Base-by-base conservation (phyloP, 64 coral and sea anemone genomes). In the Cladopsammia gracilis region DNA sequence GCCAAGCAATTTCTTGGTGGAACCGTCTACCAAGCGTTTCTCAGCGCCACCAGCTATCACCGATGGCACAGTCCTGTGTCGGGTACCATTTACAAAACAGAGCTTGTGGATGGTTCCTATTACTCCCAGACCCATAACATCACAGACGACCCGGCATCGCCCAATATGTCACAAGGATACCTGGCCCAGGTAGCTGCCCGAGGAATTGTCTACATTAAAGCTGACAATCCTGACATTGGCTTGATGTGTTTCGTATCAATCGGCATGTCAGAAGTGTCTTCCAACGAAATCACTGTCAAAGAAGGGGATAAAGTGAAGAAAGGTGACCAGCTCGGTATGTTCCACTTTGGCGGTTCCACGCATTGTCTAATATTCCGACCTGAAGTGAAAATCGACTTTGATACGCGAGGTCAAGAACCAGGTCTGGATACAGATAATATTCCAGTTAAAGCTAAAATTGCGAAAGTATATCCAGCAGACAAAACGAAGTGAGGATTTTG, bases 11-110 rank as follows among this genome's bases (percentile, higher is more conserved):
- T 96, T 85, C 14, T 89, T 86, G 90, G 95, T 71, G 95, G 95
- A 60, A 93, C 95, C 24, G 45, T 96, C 46, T 96, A 96, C 86
- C 95, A 96, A 93, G 95, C 86, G 18, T 96, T 79, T 15, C 72
- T 96, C 4, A 96, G 95, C 71, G 90, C 90, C 75, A 77, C 78
- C 58, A 96, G 90, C 46, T 96, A 96, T 85, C 95, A 96, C 67
- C 90, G 94, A 81, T 96, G 94, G 94, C 94, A 96, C 89, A 96
- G 94, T 62, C 94, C 94, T 25, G 94, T 96, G 34, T 79, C 90
- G 0, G 95, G 95, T 20, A 77, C 10, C 25, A 89, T 96, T 56
- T n/a, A 75, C 90, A 78, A 93, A 49, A 93, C 90, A 78, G 78
- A 93, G 9, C 70, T 90, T 6, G 90, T 93, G 25, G 90, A 96